Percentiles rank a stretch among this genome's conserved stretches.
Conservation (phyloP, 2,888 invertebrate genomes). For the Onchidella celtica region DNA sequence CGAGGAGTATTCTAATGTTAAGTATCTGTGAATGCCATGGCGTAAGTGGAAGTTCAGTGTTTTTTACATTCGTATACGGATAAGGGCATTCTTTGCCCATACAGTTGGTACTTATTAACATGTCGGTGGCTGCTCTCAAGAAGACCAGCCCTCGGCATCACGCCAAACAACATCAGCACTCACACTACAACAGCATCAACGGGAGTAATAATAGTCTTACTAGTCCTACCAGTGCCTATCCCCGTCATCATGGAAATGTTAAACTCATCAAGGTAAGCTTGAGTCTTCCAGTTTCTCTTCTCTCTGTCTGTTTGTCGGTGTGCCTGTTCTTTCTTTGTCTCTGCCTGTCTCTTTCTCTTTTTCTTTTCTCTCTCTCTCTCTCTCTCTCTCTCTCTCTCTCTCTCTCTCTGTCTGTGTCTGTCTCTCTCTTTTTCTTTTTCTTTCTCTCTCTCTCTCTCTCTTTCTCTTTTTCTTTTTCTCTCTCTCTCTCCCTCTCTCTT, state of each 20-base stretch:
- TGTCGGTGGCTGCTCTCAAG: background rate
- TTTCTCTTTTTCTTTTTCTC: too few species aligned
- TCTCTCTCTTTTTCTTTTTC: too few species aligned
- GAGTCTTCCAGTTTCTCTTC: background rate
- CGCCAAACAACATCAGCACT: background rate
- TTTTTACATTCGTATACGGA: too few species aligned
- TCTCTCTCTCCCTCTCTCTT: too few species aligned
- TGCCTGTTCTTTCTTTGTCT: background rate
- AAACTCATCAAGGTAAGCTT: constrained; percentile 24
- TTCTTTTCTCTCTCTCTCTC: background rate
- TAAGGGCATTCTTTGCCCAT: too few species aligned
- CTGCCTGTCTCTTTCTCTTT: constrained; percentile 9
- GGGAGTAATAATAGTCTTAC: background rate
- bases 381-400: background rate
- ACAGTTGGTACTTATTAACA: background rate
- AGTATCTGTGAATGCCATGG: too few species aligned
- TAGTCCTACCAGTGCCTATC: background rate
- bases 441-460: too few species aligned
- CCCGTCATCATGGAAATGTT: background rate
- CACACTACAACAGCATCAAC: constrained; percentile 15
- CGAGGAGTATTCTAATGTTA: too few species aligned
- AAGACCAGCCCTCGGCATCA: constrained; percentile 10
- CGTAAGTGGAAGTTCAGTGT: too few species aligned
- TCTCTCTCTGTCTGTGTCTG: background rate
- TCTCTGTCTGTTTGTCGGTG: background rate